Evolutionary conservation across 2,113 vertebrate genomes (phyloP), one percentile per base, ranked within the genome.

Genomic region (Macrotus californicus): DNA sequence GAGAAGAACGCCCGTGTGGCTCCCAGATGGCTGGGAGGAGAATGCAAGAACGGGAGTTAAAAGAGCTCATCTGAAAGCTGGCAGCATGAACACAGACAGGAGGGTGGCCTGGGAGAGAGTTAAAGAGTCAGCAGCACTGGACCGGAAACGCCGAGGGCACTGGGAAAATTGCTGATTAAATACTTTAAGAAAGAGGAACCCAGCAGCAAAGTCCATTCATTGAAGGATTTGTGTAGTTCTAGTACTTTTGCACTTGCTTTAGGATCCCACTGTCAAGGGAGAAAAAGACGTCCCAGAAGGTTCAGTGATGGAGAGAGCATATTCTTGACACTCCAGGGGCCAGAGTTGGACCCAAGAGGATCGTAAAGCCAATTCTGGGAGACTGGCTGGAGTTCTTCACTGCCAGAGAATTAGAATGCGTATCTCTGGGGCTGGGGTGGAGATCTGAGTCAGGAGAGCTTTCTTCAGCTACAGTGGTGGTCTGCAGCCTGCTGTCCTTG

Each of bases 81-180:
- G 92, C 64, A 97, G 86, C 66, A 1, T 13, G 75, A 95, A 93
- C 52, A 43, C 36, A 4, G 52, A 94, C 76, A 91, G 84, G 77
- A 75, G 87, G 85, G 87, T 46, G 26, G 9, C 77, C 79, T 1
- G 59, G 82, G 67, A 96, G 80, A 96, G 97, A 96, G 96, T 73
- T 70, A 88, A 92, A 50, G 10, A 92, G 96, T 93, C 96, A 97
- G 93, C 5, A 9, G 88, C 91, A 82, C 46, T 43, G 72, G 19
- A 15, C 89, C 93, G 97, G 94, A 98, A 97, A 98, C 26, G 93
- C 89, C 52, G 46, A 31, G 73, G 94, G 80, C 8, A 18, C 26
- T 7, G 69, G 93, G 52, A 87, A 96, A 96, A 94, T 7, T 21
- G 94, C 54, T 94, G 96, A 96, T 92, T 1, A 34, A 87, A 93